phyloP scores from a whole-genome alignment of 1,140 invertebrate genomes.

The Pachyrhynchus sulphureomaculatus region DNA sequence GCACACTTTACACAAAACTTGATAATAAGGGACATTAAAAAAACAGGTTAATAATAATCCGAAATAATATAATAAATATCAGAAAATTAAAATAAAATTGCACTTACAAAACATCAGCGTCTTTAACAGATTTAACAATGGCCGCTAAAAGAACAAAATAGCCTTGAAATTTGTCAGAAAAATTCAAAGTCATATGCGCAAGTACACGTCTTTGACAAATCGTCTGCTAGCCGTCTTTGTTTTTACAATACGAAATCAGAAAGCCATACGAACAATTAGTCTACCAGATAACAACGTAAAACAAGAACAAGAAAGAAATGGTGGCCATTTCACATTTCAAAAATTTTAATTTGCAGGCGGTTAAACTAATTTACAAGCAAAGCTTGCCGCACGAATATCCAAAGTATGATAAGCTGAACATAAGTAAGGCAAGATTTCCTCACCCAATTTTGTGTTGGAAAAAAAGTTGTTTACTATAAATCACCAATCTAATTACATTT shows the following conservation, averaged over 20 bases:
- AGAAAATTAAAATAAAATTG: constrained; percentile 5
- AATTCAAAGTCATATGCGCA: constrained; percentile 48
- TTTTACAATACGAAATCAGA: background rate
- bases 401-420: no score
- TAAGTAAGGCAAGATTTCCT: no score
- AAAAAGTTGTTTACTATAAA: no score
- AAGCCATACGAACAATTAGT: no score
- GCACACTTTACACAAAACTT: no score
- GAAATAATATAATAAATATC: constrained; percentile 15
- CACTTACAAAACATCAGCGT: constrained; percentile 45
- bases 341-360: no score
- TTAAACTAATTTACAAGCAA: no score
- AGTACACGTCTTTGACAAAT: constrained; percentile 24
- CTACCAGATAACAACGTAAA: no score
- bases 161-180: constrained; percentile 51
- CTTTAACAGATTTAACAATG: constrained; percentile 49
- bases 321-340: constrained; percentile 12
- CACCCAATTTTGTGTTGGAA: no score
- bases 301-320: constrained; percentile 45
- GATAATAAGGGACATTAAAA: no score
- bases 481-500: no score
- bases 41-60: constrained; percentile 3
- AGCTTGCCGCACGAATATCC: no score
- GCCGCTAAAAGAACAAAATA: constrained; percentile 49
- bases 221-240: constrained; percentile 20